Base-by-base conservation (phyloP, 2,797 vertebrate genomes). In the Lophotriccus pileatus region DNA sequence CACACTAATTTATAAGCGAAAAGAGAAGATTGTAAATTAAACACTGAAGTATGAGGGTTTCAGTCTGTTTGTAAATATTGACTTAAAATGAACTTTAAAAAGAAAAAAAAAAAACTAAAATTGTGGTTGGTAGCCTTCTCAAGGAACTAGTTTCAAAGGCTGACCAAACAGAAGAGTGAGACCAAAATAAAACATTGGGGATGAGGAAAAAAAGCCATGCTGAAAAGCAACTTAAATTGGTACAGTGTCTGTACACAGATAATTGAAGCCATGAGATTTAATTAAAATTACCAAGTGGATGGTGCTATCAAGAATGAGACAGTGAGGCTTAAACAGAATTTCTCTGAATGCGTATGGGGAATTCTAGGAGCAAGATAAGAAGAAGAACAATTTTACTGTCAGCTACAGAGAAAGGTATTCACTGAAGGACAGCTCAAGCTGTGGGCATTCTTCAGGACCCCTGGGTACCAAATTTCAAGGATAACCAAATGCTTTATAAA, bases 181-280 rank as follows among this genome's bases (percentile, higher is more conserved):
- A 77, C 72, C 30, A 53, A 91, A 94, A 52, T 82, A 75, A 87
- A 95, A 78, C 41, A 36, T 84, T 12, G 39, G 30, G 37, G n/a
- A 82, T 21, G 28, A 89, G 32, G 10, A 1, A 28, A 81, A 82
- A 73, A 76, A 20, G 4, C 1, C 12, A 73, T 39, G 11, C 55
- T 86, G 56, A 49, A 78, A 88, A 87, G 55, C 76, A 88, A 86
- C 79, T 85, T 89, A 67, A 89, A 89, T 90, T 87, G 77, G 79
- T 94, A 53, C 5, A 58, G 39, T 47, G 82, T 91, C 85, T 93
- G 46, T 69, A 46, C 89, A 68, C 67, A 91, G 87, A 80, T 96
- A 94, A 96, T 82, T 96, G 93, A 97, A 96, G 83, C 59, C 30
- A 55, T 86, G 74, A 94, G 93, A 82, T 93, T 91, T 96, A 95